Evolutionary conservation across 2,113 vertebrate species (phyloP), one percentile per base, ranked within the genome.

Genomic region (Cryptoleucopteryx plumbea): DNA sequence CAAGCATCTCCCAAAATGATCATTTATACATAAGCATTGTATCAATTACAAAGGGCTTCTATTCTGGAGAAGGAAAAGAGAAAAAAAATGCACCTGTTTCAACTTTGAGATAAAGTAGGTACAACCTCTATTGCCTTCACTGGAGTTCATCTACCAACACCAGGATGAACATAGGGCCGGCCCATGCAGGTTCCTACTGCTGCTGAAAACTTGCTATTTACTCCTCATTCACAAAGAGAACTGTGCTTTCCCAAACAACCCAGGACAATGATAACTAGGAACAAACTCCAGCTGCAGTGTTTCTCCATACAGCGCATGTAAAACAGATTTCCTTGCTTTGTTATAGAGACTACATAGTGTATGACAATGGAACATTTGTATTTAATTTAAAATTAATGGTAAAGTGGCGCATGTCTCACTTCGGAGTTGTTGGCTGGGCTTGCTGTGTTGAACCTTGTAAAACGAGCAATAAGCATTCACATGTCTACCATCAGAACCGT

Each of bases 1-100:
- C 91, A 95, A 88, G n/a, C 96, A 93, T 90, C 73, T 97, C 96
- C 95, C 88, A 87, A 97, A 97, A 97, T 87, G 96, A 98, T 95
- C 78, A 93, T 98, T 98, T 97, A 98, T 94, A 97, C 96, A 98
- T 96, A 98, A 97, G 96, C 96, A 97, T 88, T 96, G 92, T 93
- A 97, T 96, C 94, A 97, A 98, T 97, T 98, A 98, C 98, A 97
- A 96, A 97, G 90, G 92, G 48, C 89, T 93, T 75, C 89, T 98
- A 93, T 91, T 88, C 45, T 62, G n/a, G 50, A 52, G 82, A 89
- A 82, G 52, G 32, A 67, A 79, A 95, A 90, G 50, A 88, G 40
- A 47, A 63, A 80, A 59, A 80, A 88, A 85, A 80, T 22, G 77
- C 77, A 87, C 65, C 86, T 34, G 58, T 88, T 87, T 90, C 55